Percentiles rank a stretch among this genome's conserved stretches.
Evolutionary conservation across 2,888 invertebrate species (phyloP).

Genomic region (Lacanobia oleracea): DNA sequence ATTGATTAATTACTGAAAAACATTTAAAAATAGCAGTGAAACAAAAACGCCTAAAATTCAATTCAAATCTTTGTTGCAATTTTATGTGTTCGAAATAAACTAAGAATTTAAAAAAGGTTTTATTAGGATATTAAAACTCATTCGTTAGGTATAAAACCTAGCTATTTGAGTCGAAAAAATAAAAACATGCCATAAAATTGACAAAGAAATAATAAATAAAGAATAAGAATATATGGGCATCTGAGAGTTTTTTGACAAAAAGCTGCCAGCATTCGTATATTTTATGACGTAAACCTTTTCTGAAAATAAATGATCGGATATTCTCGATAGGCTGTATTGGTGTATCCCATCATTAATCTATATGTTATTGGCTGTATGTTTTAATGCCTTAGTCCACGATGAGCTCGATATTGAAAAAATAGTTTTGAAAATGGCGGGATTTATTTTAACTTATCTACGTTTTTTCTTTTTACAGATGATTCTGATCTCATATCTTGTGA

Average conservation of each 20-base stretch:
- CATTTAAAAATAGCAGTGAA: not conserved
- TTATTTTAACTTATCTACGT: not conserved
- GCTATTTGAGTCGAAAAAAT: not conserved
- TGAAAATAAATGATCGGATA: not conserved
- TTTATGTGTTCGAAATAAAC: too few species aligned
- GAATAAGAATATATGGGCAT: not conserved
- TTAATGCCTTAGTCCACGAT: not conserved
- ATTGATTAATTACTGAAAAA: not conserved
- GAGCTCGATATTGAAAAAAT: not conserved
- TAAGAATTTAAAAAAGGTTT: not conserved
- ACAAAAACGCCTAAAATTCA: too few species aligned
- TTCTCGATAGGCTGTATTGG: not conserved
- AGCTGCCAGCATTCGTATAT: not conserved
- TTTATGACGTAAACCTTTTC: not conserved
- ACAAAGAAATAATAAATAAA: not conserved
- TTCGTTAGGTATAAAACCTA: not conserved
- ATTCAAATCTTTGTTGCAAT: too few species aligned
- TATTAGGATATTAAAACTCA: not conserved
- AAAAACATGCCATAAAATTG: not conserved
- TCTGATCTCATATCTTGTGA: conserved; percentile 99
- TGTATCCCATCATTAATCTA: not conserved
- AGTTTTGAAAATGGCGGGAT: conserved; percentile 8
- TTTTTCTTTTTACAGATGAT: conserved; percentile 93
- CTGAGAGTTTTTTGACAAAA: not conserved
- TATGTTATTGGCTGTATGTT: not conserved